Base-by-base conservation (phyloP, 2,888 invertebrate species). In the Caenorhabditis panamensis region DNA sequence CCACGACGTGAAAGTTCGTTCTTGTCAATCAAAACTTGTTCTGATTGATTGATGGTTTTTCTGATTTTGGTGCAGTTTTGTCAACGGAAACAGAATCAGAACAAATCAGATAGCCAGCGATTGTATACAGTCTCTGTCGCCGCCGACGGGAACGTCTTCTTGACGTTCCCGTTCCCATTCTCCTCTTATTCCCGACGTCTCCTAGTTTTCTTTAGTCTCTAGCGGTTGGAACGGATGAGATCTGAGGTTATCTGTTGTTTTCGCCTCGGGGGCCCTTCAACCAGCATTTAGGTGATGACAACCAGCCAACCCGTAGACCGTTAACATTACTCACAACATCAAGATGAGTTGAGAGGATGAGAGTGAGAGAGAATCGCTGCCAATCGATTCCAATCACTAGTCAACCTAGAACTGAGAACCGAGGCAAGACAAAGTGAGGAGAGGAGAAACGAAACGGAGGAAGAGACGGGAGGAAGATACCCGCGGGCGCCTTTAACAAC, bases 361-460 rank as follows among this genome's bases (percentile, higher is more conserved):
- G 31, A n/a, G 28, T n/a, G 26, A 37, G 22, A 36, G 26, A 22
- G 24, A 41, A 58, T 49, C 22, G 67, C 44, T 49, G 58, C 41
- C 77, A 78, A 78, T 78, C 78, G 78, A 78, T 78, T 78, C 58
- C 78, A 78, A 78, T 78, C 78, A 78, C 59, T 63, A 62, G 64
- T 71, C 64, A 62, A 68, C 66, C 59, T 63, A 54, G 51, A 73
- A 37, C 20, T 44, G 56, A 31, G 31, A 64, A 18, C 28, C 68
- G 51, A 77, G 63, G 64, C 69, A 64, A 69, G 64, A 69, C 64
- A 58, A 77, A 66, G 36, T 37, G 66, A 67, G 18, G 28, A 41
- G 66, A 26, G 49, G n/a, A 26, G 49, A 31, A 67, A 67, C 56
- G 69, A 63, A 59, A 37, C 26, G 61, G 61, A 66, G 75, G 59